These are phyloP conservation scores for Scylla paramamosain DNA, from an alignment of 1,140 invertebrate species.

Conservation along the genomic window DNA sequence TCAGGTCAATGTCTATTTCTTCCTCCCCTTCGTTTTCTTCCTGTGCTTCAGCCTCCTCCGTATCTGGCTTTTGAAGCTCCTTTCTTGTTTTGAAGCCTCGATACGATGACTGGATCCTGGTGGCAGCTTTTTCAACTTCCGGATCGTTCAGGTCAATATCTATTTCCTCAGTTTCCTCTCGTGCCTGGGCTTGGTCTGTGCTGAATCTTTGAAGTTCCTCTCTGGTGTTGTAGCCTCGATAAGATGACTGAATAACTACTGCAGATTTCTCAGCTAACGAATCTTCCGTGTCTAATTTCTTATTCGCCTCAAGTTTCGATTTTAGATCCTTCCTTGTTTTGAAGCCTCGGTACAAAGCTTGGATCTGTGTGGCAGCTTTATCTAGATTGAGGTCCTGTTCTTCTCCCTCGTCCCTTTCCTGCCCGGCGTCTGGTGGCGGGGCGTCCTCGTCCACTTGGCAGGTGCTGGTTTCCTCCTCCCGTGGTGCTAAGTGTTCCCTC, in stretches of 20 bases:
- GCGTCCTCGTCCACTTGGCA: no score
- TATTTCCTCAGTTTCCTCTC: neutral
- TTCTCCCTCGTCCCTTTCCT: no score
- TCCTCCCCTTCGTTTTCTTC: neutral
- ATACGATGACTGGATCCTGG: constrained; percentile 8
- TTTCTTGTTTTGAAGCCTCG: neutral
- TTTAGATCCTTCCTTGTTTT: neutral
- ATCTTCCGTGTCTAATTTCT: neutral
- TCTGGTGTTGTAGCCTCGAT: neutral
- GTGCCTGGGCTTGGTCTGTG: neutral
- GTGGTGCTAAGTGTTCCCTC: no score
- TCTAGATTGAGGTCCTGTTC: neutral
- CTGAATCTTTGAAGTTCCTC: neutral
- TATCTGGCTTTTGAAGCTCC: neutral
- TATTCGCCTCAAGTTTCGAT: neutral
- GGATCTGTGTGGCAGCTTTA: neutral
- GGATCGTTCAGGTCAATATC: constrained; percentile 30
- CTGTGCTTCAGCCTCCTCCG: neutral
- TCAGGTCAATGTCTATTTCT: constrained; percentile 25
- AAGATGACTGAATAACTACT: no score
- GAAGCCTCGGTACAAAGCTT: neutral
- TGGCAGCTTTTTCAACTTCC: neutral
- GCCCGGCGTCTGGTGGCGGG: no score
- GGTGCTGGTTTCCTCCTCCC: no score
- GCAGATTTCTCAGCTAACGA: neutral